Base-by-base conservation (phyloP, 2,113 vertebrate genomes). In the Pleuronectes platessa region DNA sequence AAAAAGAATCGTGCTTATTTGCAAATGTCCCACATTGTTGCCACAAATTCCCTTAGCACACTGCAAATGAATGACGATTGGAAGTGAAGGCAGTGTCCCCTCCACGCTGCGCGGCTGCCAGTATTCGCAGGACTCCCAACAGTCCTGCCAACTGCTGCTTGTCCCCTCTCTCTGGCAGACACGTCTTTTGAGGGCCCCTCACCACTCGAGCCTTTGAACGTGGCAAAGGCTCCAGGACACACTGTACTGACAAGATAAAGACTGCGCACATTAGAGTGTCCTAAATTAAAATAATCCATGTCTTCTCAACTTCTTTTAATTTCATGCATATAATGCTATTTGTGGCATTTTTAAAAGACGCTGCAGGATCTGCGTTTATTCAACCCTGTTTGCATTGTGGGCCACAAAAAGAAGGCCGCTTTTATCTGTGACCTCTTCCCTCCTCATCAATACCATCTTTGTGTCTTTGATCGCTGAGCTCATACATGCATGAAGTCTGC, bases 401-500 rank as follows among this genome's bases (percentile, higher is more conserved):
- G 54, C 64, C 12, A 35, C 61, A 35, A 73, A 69, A 79, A 64
- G 65, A 71, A 70, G 4, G n/a, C 9, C 0, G 11, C 66, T 78
- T 87, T 86, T 79, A 66, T 86, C 45, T 69, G 7, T 17, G 45
- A 76, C 63, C 77, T 79, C 71, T 60, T 78, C 63, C 60, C 35
- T 37, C 18, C 55, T 77, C 79, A 86, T 91, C 86, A 87, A 83
- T 85, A 79, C 58, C 23, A 37, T 68, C 81, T 79, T 74, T 88
- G 71, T 86, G 82, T 60, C 79, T 92, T 86, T 92, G 90, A 88
- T 89, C 73, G 37, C 61, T 59, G 54, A 68, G 71, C 47, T 68
- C 59, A 31, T 31, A 68, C 79, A 67, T 40, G 60, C 83, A 85
- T 69, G 70, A 85, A 74, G 84, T 75, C 72, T 65, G 75, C 76